Evolutionary conservation across 1,140 invertebrate genomes (phyloP), one percentile per base, ranked within the genome.

Genomic region (Adoxophyes honmai): DNA sequence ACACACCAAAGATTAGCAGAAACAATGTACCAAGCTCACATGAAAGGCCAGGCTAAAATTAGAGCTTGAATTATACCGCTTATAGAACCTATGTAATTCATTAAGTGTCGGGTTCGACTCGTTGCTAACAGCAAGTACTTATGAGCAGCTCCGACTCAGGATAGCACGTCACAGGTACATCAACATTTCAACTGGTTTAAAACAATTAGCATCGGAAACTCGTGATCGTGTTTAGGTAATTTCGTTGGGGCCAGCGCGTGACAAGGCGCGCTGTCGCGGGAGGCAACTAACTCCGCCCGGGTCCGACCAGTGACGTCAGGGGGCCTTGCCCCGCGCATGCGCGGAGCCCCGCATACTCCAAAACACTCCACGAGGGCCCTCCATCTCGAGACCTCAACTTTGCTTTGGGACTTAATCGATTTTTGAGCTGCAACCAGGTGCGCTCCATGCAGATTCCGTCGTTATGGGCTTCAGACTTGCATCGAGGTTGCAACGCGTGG

Each of bases 351-450:
- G 51, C 65, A 68, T 73, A 76, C 78, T 83, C 77, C 73, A 81
- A 82, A 80, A 75, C 66, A 68, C 74, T 77, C 73, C 64, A 75
- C 70, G 75, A 86, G 81, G 59, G 73, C 76, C 69, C 81, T 85
- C 78, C 77, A 83, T 72, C 79, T 82, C 70, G 73, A 87, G 84
- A 87, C 84, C 81, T 84, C 81, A 86, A 82, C 78, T 75, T 62
- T 73, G 75, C 81, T 87, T 81, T 81, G 78, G 81, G 66, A 79
- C 70, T 75, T 78, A 84, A 87, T 87, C 82, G 84, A 87, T 87
- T 84, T 82, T 86, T 78, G 73, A 84, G 79, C 72, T 82, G 75
- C 77, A 83, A 73, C 64, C 63, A 64, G 62, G 42, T 66, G 59
- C 63, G 54, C 59, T 66, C 62, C 55, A 64, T 71, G 39, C 57